Percentiles rank a stretch among this genome's conserved stretches.
phyloP scores from a whole-genome alignment of 2,797 vertebrate genomes.

The Chromobotia macracanthus region DNA sequence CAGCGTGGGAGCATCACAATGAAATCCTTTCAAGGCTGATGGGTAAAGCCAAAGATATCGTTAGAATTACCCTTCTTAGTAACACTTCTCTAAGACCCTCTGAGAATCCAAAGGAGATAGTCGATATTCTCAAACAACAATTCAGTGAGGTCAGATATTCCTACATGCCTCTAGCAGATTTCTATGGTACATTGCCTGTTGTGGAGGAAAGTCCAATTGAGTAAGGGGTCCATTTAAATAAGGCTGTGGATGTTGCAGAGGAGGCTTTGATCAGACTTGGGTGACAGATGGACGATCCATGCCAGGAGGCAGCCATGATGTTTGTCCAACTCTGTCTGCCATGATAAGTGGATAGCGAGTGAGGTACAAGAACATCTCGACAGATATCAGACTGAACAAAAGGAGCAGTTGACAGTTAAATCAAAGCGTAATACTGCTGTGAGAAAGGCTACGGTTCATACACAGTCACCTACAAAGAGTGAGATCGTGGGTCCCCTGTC shows the following conservation, averaged over 20 bases:
- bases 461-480: no score
- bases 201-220: no score
- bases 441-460: background rate
- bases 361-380: background rate
- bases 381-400: background rate
- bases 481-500: no score
- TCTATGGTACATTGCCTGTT: no score
- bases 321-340: no score
- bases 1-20: background rate
- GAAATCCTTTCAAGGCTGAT: background rate
- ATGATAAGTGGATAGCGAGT: background rate
- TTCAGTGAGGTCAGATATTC: background rate
- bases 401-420: background rate
- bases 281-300: no score
- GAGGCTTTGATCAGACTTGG: no score
- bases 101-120: no score
- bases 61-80: background rate
- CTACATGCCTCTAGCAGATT: background rate
- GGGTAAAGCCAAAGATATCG: background rate
- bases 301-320: no score
- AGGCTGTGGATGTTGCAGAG: no score
- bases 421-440: no score
- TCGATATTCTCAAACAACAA: background rate
- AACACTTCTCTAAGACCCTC: background rate
- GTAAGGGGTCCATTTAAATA: no score